Evolutionary conservation across 2,113 vertebrate species (phyloP).

Genomic region (Macquaria australasica): DNA sequence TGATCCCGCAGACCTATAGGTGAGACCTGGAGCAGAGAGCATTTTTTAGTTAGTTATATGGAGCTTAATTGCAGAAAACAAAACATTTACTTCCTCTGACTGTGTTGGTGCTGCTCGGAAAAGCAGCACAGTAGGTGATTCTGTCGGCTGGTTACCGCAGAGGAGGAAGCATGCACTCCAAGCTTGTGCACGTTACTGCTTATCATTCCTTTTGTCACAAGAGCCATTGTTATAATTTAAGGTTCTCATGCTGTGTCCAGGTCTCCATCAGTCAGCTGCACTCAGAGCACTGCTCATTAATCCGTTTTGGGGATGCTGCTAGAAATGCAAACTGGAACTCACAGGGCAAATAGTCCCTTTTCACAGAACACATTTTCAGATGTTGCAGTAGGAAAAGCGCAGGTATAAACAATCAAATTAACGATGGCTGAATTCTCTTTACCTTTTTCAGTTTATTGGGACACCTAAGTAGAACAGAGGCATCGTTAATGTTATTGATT

Average conservation of each 20-base stretch:
- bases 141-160: neutral
- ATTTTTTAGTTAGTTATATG: constrained; percentile 15
- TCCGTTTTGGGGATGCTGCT: neutral
- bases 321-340: neutral
- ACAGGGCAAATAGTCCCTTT: neutral
- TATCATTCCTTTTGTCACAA: neutral
- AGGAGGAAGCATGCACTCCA: constrained; percentile 49
- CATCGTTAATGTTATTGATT: no score
- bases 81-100: constrained; percentile 75
- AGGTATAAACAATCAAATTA: neutral
- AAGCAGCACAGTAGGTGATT: constrained; percentile 40
- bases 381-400: neutral
- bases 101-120: constrained; percentile 55
- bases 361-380: neutral
- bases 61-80: constrained; percentile 73
- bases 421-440: neutral
- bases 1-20: constrained; percentile 35
- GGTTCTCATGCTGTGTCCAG: constrained; percentile 22
- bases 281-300: neutral
- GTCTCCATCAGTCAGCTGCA: constrained; percentile 3
- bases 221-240: constrained; percentile 37
- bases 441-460: neutral
- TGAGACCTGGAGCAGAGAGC: constrained; percentile 17
- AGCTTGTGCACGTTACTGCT: constrained; percentile 16
- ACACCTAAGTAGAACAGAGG: no score